A percentile compares a stretch with the other conserved stretches of the same genome.
These are phyloP conservation scores for Microhierax caerulescens DNA, from an alignment of 2,797 vertebrate genomes.

Conservation along the genomic window DNA sequence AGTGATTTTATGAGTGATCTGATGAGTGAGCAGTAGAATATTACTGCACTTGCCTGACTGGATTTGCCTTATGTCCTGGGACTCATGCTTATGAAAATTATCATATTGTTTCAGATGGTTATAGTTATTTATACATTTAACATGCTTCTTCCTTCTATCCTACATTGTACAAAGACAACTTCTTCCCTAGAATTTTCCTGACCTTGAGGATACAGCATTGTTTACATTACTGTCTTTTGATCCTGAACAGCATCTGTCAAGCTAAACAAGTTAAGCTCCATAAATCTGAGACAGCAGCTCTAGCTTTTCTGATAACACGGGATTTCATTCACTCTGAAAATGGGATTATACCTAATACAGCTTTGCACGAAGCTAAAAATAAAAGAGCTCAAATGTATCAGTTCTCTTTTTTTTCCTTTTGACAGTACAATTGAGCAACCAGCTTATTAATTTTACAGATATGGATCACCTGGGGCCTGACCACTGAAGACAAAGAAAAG, in stretches of 20 bases:
- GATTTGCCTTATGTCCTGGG: neutral
- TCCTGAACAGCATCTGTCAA: slow-evolving; percentile 15
- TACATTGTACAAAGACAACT: neutral
- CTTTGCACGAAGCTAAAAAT: slow-evolving; percentile 30
- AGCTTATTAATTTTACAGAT: neutral
- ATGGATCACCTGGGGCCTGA: neutral
- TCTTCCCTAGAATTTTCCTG: neutral
- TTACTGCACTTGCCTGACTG: neutral
- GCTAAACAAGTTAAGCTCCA: slow-evolving; percentile 13
- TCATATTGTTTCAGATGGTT: neutral
- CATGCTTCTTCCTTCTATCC: neutral
- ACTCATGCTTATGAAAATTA: neutral
- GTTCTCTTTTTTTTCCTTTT: slow-evolving; percentile 24
- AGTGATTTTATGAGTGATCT: neutral
- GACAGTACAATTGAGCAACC: neutral
- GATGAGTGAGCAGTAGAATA: neutral
- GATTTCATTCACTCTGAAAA: slow-evolving; percentile 23
- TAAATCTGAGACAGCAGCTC: neutral
- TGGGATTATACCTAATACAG: slow-evolving; percentile 11
- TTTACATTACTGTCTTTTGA: slow-evolving; percentile 22
- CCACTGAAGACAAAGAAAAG: neutral
- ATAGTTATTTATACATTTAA: neutral
- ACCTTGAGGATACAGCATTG: neutral
- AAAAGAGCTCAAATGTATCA: neutral
- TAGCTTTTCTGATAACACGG: neutral